These are phyloP conservation scores for Pogonomyrmex californicus DNA, from an alignment of 1,140 invertebrate genomes.

Conservation along the genomic window DNA sequence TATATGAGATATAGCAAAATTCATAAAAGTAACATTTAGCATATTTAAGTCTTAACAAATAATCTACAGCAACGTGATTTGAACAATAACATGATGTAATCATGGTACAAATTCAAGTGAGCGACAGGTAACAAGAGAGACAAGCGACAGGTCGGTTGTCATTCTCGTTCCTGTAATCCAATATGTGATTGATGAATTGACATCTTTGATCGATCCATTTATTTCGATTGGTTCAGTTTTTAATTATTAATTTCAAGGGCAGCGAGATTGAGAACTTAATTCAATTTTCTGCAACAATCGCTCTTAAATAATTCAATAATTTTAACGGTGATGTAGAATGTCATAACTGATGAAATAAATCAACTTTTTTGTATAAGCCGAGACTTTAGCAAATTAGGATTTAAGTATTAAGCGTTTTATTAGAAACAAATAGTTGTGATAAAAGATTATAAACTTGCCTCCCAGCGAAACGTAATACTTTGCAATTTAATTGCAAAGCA, in stretches of 20 bases:
- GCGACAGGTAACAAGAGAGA: slow-evolving; percentile 13
- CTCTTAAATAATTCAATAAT: not conserved
- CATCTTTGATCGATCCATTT: slow-evolving; percentile 20
- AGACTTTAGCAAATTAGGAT: not conserved
- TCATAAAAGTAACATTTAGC: not conserved
- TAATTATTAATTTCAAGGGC: slow-evolving; percentile 13
- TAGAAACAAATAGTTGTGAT: not conserved
- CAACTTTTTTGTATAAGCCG: not conserved
- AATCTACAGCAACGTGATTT: not conserved
- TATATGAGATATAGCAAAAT: not conserved
- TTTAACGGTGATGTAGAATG: not conserved
- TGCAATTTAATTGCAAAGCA: slow-evolving; percentile 1
- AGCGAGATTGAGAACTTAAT: not conserved
- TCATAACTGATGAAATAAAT: not conserved
- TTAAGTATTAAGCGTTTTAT: not conserved
- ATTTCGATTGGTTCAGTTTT: slow-evolving; percentile 8
- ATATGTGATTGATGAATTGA: slow-evolving; percentile 47
- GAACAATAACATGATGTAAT: not conserved
- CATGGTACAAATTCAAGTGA: slow-evolving; percentile 12
- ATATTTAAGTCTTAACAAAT: not conserved
- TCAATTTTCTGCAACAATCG: not conserved
- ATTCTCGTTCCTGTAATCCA: slow-evolving; percentile 30
- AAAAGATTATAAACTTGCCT: slow-evolving; percentile 24
- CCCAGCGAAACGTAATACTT: slow-evolving; percentile 15
- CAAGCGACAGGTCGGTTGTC: slow-evolving; percentile 22